Percentiles rank a stretch among this genome's conserved stretches.
Conservation (phyloP, 2,113 vertebrate genomes). For the Ardeotis arabs region DNA sequence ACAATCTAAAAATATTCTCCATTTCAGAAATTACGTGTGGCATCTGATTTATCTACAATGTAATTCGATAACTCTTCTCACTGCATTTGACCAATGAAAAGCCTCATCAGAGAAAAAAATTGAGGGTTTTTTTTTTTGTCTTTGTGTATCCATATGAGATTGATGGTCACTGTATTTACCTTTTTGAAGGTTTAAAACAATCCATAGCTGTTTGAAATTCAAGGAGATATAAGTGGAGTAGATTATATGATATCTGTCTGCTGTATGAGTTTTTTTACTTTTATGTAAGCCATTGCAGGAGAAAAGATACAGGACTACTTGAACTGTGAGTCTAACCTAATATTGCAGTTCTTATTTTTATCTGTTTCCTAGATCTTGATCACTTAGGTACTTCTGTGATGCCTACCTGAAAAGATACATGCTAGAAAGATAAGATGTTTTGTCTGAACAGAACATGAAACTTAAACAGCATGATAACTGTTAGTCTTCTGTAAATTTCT, state of each 20-base stretch:
- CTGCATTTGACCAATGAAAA: constrained; percentile 16
- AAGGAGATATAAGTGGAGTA: not conserved
- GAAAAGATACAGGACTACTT: not conserved
- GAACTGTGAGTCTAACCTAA: not conserved
- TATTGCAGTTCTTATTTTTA: not conserved
- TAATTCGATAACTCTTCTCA: constrained; percentile 27
- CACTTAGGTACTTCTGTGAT: not conserved
- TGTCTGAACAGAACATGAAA: not conserved
- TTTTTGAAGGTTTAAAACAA: not conserved
- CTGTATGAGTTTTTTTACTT: not conserved
- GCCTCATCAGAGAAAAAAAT: not conserved
- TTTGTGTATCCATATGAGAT: not conserved
- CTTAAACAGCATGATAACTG: not conserved
- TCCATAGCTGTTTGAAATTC: not conserved
- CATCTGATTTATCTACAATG: constrained; percentile 58
- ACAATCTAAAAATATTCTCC: constrained; percentile 63
- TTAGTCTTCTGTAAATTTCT: not conserved
- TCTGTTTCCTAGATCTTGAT: not conserved
- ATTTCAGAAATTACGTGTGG: constrained; percentile 65
- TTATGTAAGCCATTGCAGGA: not conserved
- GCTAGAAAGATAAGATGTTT: not conserved
- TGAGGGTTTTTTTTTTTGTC: accelerated
- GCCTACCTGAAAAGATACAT: not conserved
- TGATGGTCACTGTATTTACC: not conserved
- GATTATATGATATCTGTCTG: not conserved